Evolutionary conservation across 2,797 vertebrate species (phyloP), one percentile per base, ranked within the genome.

Genomic region (Remorina albescens): DNA sequence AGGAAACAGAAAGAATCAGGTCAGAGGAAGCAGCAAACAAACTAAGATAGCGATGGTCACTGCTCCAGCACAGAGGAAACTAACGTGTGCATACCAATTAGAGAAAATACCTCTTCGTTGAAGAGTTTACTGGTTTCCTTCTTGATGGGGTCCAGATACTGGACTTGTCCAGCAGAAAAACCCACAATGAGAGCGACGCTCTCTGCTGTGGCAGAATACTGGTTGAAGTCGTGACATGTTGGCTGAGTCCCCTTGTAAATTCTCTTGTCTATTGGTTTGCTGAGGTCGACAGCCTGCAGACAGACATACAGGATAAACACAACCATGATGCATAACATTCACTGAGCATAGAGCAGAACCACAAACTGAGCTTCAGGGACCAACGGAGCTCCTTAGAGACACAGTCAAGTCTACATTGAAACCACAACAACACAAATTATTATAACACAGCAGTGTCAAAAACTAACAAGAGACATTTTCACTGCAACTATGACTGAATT

Each of bases 241-340:
- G 96, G 96, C 91, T 97, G 96, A 1, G 96, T 97, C 41, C 96
- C 96, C 84, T 97, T 97, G 82, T 97, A 97, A 88, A 97, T 97
- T 32, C 96, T 93, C 86, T 97, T 97, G 91, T 97, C 96, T 25
- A 97, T 96, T 8, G 96, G 96, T 65, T 97, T 97, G 61, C 96
- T 96, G 88, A 97, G 95, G 82, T 97, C 96, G 19, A 97, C 96
- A 3, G 96, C 96, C 96, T 97, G 85, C 67, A 82, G 81, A 56
- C 21, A 74, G 23, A 83, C 42, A 41, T 56, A 57, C 53, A n/a
- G 49, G 62, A 66, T 37, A 61, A 19, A 67, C 15, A 82, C 11
- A 36, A 64, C 59, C 39, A 58, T 74, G 73, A 65, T 0, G 23
- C 23, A 65, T 3, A 10, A 18, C 28, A 32, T 8, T 10, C 34